A percentile compares a stretch with the other conserved stretches of the same genome.
Conservation (phyloP, 2,797 vertebrate species). For the Galagoides demidoff region DNA sequence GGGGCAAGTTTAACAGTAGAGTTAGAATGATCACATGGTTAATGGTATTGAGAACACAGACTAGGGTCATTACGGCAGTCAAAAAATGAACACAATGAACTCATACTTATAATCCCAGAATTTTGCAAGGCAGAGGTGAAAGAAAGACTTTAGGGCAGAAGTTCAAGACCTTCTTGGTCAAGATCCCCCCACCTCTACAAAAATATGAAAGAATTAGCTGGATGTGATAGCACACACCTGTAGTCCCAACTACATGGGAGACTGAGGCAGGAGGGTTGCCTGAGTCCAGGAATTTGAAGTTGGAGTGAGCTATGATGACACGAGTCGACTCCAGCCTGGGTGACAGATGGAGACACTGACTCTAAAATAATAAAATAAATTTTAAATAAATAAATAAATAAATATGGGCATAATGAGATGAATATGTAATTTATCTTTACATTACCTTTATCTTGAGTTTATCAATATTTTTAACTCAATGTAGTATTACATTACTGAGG, state of each 20-base stretch:
- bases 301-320: not conserved
- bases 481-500: not conserved
- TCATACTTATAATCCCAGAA: not conserved
- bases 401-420: not conserved
- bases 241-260: not conserved
- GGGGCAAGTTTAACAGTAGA: not conserved
- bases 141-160: not conserved
- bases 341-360: not conserved
- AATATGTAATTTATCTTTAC: not conserved
- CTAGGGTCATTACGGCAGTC: no score
- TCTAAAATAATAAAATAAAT: not conserved
- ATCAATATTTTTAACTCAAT: not conserved
- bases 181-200: not conserved
- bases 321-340: not conserved
- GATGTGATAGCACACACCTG: not conserved
- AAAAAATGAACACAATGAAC: not conserved
- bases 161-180: not conserved
- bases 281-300: not conserved
- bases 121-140: not conserved
- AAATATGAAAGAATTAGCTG: not conserved
- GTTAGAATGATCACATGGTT: not conserved
- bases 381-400: not conserved
- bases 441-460: constrained; percentile 3
- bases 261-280: not conserved
- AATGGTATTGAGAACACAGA: not conserved